Evolutionary conservation across 2,888 invertebrate species (phyloP), one percentile per base, ranked within the genome.

Genomic region (Hydrotaea cyrtoneurina): DNA sequence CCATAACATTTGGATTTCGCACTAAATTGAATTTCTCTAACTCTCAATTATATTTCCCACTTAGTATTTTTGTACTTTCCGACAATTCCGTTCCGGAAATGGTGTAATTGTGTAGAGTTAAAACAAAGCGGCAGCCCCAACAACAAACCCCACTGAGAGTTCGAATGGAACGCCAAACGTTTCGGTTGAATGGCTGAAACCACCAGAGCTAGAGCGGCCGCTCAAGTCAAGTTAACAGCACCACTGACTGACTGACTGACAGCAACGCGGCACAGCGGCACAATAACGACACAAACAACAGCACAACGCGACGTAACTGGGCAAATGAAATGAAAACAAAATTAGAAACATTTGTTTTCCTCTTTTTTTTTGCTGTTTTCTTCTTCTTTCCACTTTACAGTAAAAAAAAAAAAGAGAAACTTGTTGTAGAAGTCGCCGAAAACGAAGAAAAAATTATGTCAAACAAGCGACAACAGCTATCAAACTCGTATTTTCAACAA

Each of bases 381-480:
- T 59, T 59, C 31, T 43, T 64, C 26, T 55, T 17, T 71, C 62
- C 55, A 11, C 55, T 73, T 36, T 57, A 71, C 53, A 72, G 72
- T 39, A 55, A 82, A 78, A 82, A 78, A 82, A 78, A 82, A 78
- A 82, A 78, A 82, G 82, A 82, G 82, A 82, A 78, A 82, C 71
- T 82, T 82, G 78, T 78, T 82, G 21, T 62, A 71, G 59, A 78
- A 39, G 43, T 19, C 43, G 21, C 19, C 21, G 43, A 2, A 2
- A 23, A 69, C 13, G 43, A 43, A 53, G 17, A 75, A 64, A 71
- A 3, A 72, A 80, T 64, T 78, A 78, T 82, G 75, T 78, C 82
- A 78, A 46, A 71, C n/a, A 75, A 75, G 75, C 55, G 53, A 43
- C 64, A 73, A 66, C 64, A 64, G 55, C 26, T 73, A 73, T 79